Base-by-base conservation (phyloP, 2,797 vertebrate genomes). In the Enteromius anoplus region DNA sequence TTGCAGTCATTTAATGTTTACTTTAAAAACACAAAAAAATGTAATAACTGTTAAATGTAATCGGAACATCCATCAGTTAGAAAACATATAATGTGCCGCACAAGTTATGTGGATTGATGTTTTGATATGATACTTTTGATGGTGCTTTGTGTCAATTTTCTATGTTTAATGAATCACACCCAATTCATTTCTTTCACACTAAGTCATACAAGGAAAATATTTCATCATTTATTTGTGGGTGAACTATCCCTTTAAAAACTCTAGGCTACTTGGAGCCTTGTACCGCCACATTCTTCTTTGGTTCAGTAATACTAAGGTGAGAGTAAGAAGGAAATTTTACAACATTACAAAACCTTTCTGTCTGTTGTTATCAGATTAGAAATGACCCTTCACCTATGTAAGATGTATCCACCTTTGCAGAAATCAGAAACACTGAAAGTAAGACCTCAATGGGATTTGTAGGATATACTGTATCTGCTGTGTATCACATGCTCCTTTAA, bases 401-500 rank as follows among this genome's bases (percentile, higher is more conserved):
- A 26, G 26, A 40, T 71, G 62, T 12, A 37, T 51, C 37, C 45
- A 51, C 40, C 15, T 60, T 78, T 75, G 29, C 55, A 53, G 32
- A 15, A 32, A 40, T 65, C 32, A 75, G 55, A 64, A 69, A 19
- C 34, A 14, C 47, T 37, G 45, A 51, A 40, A 47, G 10, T 23
- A 23, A 32, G 32, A 2, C 32, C 19, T 26, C 21, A 58, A 81
- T 5, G 68, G n/a, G 78, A 37, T 78, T 81, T 78, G 82, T 78
- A 29, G 15, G 62, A 71, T 82, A 37, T 80, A 26, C 26, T 26
- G 26, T 26, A 42, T 26, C 64, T 62, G 32, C 51, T 14, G 26
- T 83, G 77, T 49, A 77, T 66, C 77, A 86, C 85, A 73, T 58
- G 78, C 26, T 17, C 29, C 23, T 77, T 81, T 80, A 34, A 82